Conservation (phyloP, 2,113 vertebrate genomes). For the Siniperca chuatsi region DNA sequence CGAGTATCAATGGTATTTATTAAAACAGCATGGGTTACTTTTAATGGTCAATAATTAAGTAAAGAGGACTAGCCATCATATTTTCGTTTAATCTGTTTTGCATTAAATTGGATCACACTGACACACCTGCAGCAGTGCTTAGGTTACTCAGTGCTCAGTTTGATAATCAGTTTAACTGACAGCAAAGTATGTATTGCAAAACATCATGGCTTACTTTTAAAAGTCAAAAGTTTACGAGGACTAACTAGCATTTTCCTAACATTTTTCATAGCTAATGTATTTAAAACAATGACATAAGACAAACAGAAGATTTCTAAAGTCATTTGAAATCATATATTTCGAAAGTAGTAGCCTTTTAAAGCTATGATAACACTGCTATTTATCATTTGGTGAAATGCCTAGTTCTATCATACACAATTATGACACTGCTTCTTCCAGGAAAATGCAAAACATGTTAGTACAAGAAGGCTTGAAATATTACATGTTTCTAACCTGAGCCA, state of each 20-base stretch:
- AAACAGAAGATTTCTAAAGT: background rate
- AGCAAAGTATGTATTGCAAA: too few species aligned
- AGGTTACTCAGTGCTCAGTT: background rate
- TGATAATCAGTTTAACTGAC: too few species aligned
- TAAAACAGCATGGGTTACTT: background rate
- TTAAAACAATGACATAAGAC: background rate
- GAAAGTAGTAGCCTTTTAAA: background rate
- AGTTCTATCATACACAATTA: background rate
- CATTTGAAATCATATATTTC: background rate
- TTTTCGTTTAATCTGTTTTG: background rate
- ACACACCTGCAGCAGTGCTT: background rate
- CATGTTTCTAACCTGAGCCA: background rate
- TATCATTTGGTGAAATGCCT: background rate
- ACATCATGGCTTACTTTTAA: too few species aligned
- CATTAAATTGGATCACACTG: background rate
- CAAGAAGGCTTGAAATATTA: slow-evolving; percentile 4
- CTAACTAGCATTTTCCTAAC: too few species aligned
- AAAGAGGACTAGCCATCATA: too few species aligned
- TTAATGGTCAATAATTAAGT: background rate
- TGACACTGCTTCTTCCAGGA: background rate
- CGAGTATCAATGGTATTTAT: background rate
- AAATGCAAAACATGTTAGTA: background rate
- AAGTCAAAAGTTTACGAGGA: too few species aligned
- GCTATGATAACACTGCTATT: background rate
- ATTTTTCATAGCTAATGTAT: too few species aligned